phyloP scores from a whole-genome alignment of 2,888 invertebrate genomes.

The Homarus gammarus region DNA sequence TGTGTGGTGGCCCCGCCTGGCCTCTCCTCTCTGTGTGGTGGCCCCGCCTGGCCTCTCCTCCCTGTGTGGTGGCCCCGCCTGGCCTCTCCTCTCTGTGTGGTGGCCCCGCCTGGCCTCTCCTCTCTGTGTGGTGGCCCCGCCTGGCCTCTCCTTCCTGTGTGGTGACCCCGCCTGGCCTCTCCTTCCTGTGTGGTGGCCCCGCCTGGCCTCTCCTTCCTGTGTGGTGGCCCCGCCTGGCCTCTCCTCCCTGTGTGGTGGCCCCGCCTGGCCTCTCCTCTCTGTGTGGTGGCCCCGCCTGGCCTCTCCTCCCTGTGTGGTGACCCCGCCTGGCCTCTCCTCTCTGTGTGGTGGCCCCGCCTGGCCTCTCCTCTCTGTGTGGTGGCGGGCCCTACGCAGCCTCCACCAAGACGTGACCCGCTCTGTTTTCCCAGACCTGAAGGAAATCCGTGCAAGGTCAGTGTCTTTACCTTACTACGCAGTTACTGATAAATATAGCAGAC shows the following conservation, averaged over 20 bases:
- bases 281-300: too few relatives aligned
- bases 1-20: not conserved
- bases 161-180: not conserved
- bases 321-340: not conserved
- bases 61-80: not conserved
- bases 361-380: too few relatives aligned
- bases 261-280: not conserved
- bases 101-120: not conserved
- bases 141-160: not conserved
- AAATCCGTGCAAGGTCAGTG: conserved; percentile 54
- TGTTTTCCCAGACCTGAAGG: conserved; percentile 49
- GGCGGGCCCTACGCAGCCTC: conserved; percentile 48
- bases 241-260: not conserved
- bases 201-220: not conserved
- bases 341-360: too few relatives aligned
- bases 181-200: not conserved
- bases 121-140: not conserved
- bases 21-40: not conserved
- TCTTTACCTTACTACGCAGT: conserved; percentile 54
- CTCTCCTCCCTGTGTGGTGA: too few relatives aligned
- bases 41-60: not conserved
- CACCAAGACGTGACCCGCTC: conserved; percentile 38
- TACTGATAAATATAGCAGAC: conserved; percentile 48
- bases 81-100: not conserved
- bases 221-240: not conserved